Evolutionary conservation across 2,888 invertebrate genomes (phyloP), one percentile per base, ranked within the genome.

Genomic region (Smittia sp.): DNA sequence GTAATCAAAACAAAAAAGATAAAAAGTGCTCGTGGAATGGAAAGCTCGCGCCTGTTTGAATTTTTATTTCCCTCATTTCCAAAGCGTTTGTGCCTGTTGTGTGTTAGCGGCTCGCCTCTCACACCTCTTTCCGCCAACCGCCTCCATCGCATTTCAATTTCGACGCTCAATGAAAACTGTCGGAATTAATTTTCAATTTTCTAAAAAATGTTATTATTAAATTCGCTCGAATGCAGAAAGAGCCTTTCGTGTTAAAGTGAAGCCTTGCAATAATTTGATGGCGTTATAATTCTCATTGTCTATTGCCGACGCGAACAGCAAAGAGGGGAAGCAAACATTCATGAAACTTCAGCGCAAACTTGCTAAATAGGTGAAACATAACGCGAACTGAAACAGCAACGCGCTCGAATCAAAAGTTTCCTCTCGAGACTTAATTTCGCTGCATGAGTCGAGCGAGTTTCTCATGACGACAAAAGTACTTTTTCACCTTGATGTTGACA

Each of bases 111-210:
- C 3, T 6, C n/a, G 11, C 11, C 3, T 11, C 46, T n/a, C 11
- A 3, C 46, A 2, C 46, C 15, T 58, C 32, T 32, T 32, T 11
- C 46, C 3, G 2, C 2, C 46, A 38, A 38, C 46, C 46, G 11
- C 46, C 15, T 11, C 2, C 46, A 46, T 46, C 46, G 15, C 46
- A 46, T 18, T 58, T 20, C 22, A 9, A 58, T 18, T 63, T 27
- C 25, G 13, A 9, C 11, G 11, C 11, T 9, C 24, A 63, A 9
- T 25, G 63, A 63, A 58, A 63, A 63, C 63, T 63, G 63, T 63
- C 63, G 27, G 20, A 63, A 63, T 25, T 63, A 63, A 63, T 63
- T 63, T 18, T 63, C 63, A 63, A 63, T 63, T 22, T 63, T 24
- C 27, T 15, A 9, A 63, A 63, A 62, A 63, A 25, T 63, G 15